Base-by-base conservation (phyloP, 2,113 vertebrate genomes). In the Abramis brama region DNA sequence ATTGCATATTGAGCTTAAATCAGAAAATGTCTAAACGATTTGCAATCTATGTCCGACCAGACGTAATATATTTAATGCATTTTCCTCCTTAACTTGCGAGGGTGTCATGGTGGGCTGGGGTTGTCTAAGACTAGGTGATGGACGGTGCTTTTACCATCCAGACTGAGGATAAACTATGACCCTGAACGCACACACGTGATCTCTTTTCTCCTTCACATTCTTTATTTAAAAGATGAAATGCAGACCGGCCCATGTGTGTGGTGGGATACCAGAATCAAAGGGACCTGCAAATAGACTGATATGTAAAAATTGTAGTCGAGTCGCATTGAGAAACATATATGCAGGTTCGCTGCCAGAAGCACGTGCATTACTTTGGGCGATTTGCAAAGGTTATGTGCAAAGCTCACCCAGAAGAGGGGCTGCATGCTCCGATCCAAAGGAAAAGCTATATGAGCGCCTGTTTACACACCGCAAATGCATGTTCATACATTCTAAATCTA, bases 291-390 rank as follows among this genome's bases (percentile, higher is more conserved):
- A 73, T 68, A 71, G 79, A 78, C 83, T 39, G 52, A 87, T 83
- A 87, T 64, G 55, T 77, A 76, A 39, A 8, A 55, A 83, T 9
- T 73, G 68, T 66, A 66, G 87, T 50, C 33, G 70, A 79, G 78
- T 79, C 60, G 79, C 75, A 89, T 90, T 87, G 86, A 88, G 66
- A 86, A 90, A 88, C 85, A 88, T 90, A 83, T 86, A 89, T 89
- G 86, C 88, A 59, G 50, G 89, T 85, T 83, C n/a, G 86, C 68
- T 87, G 87, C 80, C 85, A 85, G 89, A 85, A 85, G 62, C 64
- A n/a, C 6, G 59, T n/a, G 66, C 62, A 57, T 86, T 50, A 79
- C 89, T 87, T 79, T 60, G 82, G 89, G 85, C 59, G 47, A 86
- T 85, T 82, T 87, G 85, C 83, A 79, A 82, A 90, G 82, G 86